Evolutionary conservation across 2,888 invertebrate genomes (phyloP), one percentile per base, ranked within the genome.

Genomic region (Proisotoma minuta): DNA sequence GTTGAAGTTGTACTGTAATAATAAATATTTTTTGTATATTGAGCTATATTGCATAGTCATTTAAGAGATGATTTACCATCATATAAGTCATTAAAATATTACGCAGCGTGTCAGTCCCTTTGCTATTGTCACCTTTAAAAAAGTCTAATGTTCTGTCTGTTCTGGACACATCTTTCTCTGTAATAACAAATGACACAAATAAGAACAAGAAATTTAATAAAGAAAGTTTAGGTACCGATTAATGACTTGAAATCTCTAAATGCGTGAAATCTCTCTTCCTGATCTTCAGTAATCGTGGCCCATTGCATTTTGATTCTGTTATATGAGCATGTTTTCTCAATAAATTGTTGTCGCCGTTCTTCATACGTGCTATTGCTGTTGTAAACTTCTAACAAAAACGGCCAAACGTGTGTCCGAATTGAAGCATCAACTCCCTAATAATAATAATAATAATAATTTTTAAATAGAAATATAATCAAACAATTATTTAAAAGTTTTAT

Each of bases 1-100:
- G 80, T 99, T 97, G 78, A 98, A 98, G 81, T 98, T 95, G 77
- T 94, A 97, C n/a, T n/a, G n/a, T n/a, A n/a, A n/a, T n/a, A n/a
- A n/a, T n/a, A n/a, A 34, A 34, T 34, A 34, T 15, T 34, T 12
- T n/a, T n/a, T n/a, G 10, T 12, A 34, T 34, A 15, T 34, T 15
- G 39, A 34, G 10, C 39, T 34, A 34, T 15, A 12, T 15, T 15
- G 15, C 10, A 34, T 34, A 15, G 15, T 34, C 15, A 12, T 34
- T 34, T 12, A 34, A 34, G 15, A 34, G 15, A 34, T 23, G 98
- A 97, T n/a, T n/a, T n/a, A n/a, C n/a, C 97, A 98, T 97, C 40
- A 94, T 89, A 77, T 98, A 99, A 0, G 98, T 98, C 92, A 98
- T 92, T 2, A 99, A 82, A 71, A 99, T 91, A 76, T 97, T 94